Percentiles rank a stretch among this genome's conserved stretches.
Conservation (phyloP, 1,140 invertebrate species). For the Tribolium madens region DNA sequence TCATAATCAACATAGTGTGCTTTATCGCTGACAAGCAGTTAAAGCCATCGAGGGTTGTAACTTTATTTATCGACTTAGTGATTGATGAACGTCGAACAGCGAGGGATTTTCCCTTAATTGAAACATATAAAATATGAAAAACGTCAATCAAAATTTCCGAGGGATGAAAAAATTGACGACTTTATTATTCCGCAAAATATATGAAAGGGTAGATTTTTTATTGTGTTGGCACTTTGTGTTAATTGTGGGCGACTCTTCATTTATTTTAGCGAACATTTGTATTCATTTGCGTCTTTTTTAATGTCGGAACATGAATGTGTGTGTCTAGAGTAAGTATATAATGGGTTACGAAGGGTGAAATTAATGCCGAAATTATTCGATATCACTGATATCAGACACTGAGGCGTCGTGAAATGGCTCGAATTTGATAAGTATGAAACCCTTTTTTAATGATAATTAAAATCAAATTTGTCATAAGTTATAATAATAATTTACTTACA, state of each 20-base stretch:
- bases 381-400: too few relatives aligned
- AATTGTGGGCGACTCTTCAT: neutral
- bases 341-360: too few relatives aligned
- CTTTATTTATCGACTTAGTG: constrained; percentile 25
- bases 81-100: constrained; percentile 40
- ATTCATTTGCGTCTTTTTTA: constrained; percentile 7
- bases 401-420: too few relatives aligned
- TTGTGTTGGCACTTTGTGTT: neutral
- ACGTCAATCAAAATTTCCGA: constrained; percentile 11
- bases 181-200: constrained; percentile 7
- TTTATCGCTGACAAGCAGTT: constrained; percentile 20
- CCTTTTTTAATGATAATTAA: too few relatives aligned
- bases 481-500: too few relatives aligned
- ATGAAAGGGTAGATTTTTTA: neutral
- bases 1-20: neutral
- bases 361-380: too few relatives aligned
- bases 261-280: neutral
- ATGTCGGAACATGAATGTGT: neutral
- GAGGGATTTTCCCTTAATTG: constrained; percentile 33
- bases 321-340: neutral
- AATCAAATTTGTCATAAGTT: too few relatives aligned
- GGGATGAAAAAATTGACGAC: neutral
- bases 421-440: too few relatives aligned
- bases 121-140: constrained; percentile 43
- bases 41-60: constrained; percentile 27